phyloP scores from a whole-genome alignment of 2,113 vertebrate genomes.

The Rafetus swinhoei region DNA sequence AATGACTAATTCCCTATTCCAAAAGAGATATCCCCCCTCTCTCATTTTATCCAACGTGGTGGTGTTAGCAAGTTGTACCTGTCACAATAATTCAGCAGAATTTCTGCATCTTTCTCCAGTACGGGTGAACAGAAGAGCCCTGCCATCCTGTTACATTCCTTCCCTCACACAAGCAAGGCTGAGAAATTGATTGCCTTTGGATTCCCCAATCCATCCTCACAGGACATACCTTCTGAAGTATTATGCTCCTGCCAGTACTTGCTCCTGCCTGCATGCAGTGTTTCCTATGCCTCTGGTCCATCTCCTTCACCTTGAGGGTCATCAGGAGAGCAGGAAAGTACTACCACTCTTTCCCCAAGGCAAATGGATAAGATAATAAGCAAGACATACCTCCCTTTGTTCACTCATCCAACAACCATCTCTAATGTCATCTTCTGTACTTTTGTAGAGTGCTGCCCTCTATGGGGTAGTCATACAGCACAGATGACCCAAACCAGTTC shows the following conservation, averaged over 20 bases:
- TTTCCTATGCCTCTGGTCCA: neutral
- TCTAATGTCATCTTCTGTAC: neutral
- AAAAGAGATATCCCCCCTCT: neutral
- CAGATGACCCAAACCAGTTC: slow-evolving; percentile 33
- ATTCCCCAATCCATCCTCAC: neutral
- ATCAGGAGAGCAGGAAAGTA: rapidly evolving
- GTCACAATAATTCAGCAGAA: slow-evolving; percentile 36
- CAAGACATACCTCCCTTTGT: neutral
- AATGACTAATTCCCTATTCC: neutral
- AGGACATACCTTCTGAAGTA: neutral
- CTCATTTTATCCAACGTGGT: neutral
- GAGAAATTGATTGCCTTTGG: neutral
- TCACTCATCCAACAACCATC: neutral
- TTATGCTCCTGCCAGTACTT: neutral
- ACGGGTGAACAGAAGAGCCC: neutral
- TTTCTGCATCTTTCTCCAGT: slow-evolving; percentile 1
- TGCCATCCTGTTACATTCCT: neutral
- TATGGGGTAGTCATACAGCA: neutral
- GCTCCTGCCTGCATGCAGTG: neutral
- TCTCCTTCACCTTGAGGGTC: neutral
- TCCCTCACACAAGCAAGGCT: neutral
- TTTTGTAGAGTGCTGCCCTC: neutral
- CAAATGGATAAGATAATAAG: neutral
- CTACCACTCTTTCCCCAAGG: rapidly evolving
- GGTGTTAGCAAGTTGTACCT: neutral